Conservation (phyloP, 2,888 invertebrate genomes). For the Xestia c-nigrum region DNA sequence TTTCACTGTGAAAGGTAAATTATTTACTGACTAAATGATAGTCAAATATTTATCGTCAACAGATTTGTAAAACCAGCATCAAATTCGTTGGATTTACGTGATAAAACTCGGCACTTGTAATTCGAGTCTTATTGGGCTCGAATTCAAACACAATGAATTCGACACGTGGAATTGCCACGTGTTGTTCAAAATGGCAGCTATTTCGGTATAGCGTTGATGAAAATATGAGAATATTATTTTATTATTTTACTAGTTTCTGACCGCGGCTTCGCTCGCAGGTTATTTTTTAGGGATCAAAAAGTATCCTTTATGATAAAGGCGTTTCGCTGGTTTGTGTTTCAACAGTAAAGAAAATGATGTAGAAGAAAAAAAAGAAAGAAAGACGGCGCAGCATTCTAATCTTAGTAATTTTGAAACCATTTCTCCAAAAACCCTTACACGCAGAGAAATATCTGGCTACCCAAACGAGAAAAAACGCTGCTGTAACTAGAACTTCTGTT, state of each 20-base stretch:
- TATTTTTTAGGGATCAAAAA: neutral
- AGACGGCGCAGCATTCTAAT: neutral
- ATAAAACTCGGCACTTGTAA: constrained; percentile 28
- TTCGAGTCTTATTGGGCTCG: neutral
- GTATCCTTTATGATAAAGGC: neutral
- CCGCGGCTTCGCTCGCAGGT: neutral
- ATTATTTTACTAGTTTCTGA: neutral
- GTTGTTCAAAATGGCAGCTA: constrained; percentile 14
- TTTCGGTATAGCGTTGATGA: neutral
- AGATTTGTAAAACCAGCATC: constrained; percentile 30
- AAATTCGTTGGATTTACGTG: constrained; percentile 29
- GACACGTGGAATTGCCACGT: neutral
- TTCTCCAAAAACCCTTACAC: neutral
- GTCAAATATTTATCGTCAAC: constrained; percentile 27
- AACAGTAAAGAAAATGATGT: neutral
- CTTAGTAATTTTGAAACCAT: neutral
- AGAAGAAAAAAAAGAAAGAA: no score
- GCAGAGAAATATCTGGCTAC: no score
- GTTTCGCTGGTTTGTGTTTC: neutral
- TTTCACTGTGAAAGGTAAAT: neutral
- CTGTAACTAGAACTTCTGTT: no score
- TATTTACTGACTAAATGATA: constrained; percentile 9
- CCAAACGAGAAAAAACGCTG: no score
- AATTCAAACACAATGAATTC: no score
- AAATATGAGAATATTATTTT: neutral